These are phyloP conservation scores for Pomatorhinus ruficollis DNA, from an alignment of 2,113 vertebrate genomes.

Conservation along the genomic window DNA sequence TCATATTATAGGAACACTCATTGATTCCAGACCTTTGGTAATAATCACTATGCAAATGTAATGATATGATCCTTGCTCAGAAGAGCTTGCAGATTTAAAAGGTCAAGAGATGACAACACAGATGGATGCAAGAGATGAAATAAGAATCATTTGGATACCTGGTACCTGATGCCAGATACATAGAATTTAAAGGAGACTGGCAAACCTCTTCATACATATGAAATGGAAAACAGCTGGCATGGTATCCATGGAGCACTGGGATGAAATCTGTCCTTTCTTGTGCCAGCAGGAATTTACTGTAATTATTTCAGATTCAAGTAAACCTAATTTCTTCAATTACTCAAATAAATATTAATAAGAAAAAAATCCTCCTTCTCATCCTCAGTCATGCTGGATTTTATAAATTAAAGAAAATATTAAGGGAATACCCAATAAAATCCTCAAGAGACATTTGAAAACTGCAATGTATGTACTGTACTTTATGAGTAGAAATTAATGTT, in stretches of 20 bases:
- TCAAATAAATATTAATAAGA: not conserved
- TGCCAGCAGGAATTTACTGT: not conserved
- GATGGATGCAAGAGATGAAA: not conserved
- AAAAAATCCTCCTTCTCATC: not conserved
- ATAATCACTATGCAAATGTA: not conserved
- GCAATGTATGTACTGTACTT: not conserved
- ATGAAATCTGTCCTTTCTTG: not conserved
- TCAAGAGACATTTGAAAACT: not conserved
- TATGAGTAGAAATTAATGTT: not conserved
- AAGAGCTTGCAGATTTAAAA: not conserved
- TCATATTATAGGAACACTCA: not conserved
- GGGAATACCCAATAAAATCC: not conserved
- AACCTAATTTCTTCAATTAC: not conserved
- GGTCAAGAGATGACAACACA: not conserved
- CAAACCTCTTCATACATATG: not conserved
- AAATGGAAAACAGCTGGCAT: not conserved
- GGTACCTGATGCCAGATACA: not conserved
- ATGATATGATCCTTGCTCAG: not conserved
- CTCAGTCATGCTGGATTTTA: not conserved
- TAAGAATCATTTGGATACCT: not conserved
- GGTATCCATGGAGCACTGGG: not conserved
- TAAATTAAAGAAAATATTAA: not conserved
- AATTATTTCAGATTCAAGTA: not conserved
- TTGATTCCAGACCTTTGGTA: not conserved
- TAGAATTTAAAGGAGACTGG: not conserved